Evolutionary conservation across 2,797 vertebrate genomes (phyloP).

Genomic region (Siniperca undulata): DNA sequence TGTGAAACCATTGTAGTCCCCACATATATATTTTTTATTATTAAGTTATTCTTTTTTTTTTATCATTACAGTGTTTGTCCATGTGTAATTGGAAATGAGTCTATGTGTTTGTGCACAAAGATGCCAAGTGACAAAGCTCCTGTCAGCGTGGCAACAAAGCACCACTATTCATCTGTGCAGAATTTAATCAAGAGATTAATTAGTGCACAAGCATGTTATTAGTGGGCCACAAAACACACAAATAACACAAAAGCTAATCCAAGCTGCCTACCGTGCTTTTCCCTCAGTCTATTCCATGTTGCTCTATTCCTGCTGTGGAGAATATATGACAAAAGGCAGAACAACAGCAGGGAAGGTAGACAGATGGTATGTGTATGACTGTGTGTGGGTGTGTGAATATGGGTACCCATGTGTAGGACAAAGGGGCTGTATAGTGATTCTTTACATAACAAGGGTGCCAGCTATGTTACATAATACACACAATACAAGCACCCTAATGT

Average conservation of each 20-base stretch:
- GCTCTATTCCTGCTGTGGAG: constrained; percentile 60
- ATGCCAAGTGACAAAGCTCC: constrained; percentile 47
- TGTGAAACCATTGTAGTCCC: neutral
- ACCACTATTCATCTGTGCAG: constrained; percentile 59
- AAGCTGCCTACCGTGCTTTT: constrained; percentile 46
- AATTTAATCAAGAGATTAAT: constrained; percentile 82
- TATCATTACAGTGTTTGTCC: constrained; percentile 6
- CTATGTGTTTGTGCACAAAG: constrained; percentile 40
- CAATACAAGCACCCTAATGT: constrained; percentile 44
- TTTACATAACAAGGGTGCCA: constrained; percentile 63
- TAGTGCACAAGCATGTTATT: constrained; percentile 71
- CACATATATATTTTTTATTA: neutral
- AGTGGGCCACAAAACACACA: constrained; percentile 60
- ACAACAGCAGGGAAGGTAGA: constrained; percentile 50
- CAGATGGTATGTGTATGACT: constrained; percentile 62
- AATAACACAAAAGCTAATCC: constrained; percentile 66
- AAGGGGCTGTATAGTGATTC: constrained; percentile 57
- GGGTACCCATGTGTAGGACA: constrained; percentile 36
- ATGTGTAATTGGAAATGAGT: constrained; percentile 2
- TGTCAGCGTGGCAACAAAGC: constrained; percentile 60
- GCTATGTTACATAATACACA: constrained; percentile 54
- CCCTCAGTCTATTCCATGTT: constrained; percentile 42
- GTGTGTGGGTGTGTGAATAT: constrained; percentile 43
- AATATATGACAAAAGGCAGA: constrained; percentile 65
- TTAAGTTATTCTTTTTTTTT: too few relatives aligned